phyloP scores from a whole-genome alignment of 2,888 invertebrate genomes.

The Pterostichus madidus region DNA sequence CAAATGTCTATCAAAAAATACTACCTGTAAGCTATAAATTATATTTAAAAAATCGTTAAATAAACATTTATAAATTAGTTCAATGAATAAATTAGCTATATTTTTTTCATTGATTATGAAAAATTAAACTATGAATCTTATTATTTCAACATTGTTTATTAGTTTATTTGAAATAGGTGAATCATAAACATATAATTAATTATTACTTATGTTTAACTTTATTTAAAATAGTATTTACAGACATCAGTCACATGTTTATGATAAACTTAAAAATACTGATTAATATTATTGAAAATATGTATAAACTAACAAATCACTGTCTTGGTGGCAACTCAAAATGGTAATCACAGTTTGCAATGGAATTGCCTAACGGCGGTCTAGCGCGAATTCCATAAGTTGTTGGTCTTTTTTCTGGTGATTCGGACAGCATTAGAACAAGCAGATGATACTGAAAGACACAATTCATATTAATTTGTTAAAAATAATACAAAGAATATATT shows the following conservation, averaged over 20 bases:
- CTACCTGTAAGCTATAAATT: neutral
- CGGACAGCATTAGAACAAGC: slow-evolving; percentile 88
- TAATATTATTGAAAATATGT: slow-evolving; percentile 35
- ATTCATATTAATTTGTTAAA: neutral
- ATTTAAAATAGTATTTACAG: slow-evolving; percentile 57
- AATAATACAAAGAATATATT: too few relatives aligned
- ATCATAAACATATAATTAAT: neutral
- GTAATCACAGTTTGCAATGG: slow-evolving; percentile 75
- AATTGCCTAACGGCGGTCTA: slow-evolving; percentile 80
- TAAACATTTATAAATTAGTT: too few relatives aligned
- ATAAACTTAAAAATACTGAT: slow-evolving; percentile 51
- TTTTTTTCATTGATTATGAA: too few relatives aligned
- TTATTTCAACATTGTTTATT: too few relatives aligned
- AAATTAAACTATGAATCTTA: too few relatives aligned
- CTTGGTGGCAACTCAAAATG: slow-evolving; percentile 79
- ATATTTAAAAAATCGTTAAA: too few relatives aligned
- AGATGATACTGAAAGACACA: slow-evolving; percentile 81
- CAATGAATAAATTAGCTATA: too few relatives aligned
- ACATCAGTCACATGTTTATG: slow-evolving; percentile 18
- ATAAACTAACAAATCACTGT: slow-evolving; percentile 56
- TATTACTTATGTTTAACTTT: slow-evolving; percentile 33
- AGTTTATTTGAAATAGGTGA: neutral
- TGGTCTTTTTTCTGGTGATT: slow-evolving; percentile 86
- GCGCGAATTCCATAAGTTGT: slow-evolving; percentile 86
- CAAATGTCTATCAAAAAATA: neutral